These are phyloP conservation scores for Tamias sibiricus DNA, from an alignment of 2,113 vertebrate species.

Conservation along the genomic window DNA sequence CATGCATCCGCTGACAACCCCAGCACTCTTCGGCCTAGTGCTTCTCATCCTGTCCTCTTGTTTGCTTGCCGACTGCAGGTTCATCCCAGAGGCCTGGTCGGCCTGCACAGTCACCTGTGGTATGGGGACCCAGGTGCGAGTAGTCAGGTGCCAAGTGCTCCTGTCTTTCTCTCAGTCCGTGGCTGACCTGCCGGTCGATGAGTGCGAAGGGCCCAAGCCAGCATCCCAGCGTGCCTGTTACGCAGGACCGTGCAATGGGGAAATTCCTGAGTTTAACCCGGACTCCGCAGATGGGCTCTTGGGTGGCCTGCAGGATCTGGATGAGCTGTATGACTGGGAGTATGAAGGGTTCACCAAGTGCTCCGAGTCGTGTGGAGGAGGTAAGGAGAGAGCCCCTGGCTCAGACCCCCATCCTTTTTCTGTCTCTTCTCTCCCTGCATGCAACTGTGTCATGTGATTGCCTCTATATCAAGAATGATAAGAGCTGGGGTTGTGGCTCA, in stretches of 20 bases:
- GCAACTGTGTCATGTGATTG: background rate
- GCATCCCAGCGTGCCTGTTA: conserved; percentile 91
- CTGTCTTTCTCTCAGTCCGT: conserved; percentile 97
- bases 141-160: conserved; percentile 94
- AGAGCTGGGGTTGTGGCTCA: no score
- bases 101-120: conserved; percentile 95
- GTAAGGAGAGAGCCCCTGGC: conserved; percentile 83
- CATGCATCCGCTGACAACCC: background rate
- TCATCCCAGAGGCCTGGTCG: conserved; percentile 95
- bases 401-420: background rate
- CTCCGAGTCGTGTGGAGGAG: conserved; percentile 95
- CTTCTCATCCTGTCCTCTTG: conserved; percentile 69
- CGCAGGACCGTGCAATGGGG: conserved; percentile 89
- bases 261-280: conserved; percentile 74
- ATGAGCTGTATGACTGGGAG: conserved; percentile 96
- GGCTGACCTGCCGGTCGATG: conserved; percentile 94
- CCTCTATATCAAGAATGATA: conserved; percentile 20
- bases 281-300: conserved; percentile 80
- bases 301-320: conserved; percentile 83
- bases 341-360: conserved; percentile 96
- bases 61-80: conserved; percentile 87
- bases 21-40: background rate
- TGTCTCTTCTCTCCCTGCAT: background rate
- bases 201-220: conserved; percentile 94
- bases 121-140: conserved; percentile 90